A percentile compares a stretch with the other conserved stretches of the same genome.
Conservation (phyloP, 2,113 vertebrate species). For the Sciurus niger region DNA sequence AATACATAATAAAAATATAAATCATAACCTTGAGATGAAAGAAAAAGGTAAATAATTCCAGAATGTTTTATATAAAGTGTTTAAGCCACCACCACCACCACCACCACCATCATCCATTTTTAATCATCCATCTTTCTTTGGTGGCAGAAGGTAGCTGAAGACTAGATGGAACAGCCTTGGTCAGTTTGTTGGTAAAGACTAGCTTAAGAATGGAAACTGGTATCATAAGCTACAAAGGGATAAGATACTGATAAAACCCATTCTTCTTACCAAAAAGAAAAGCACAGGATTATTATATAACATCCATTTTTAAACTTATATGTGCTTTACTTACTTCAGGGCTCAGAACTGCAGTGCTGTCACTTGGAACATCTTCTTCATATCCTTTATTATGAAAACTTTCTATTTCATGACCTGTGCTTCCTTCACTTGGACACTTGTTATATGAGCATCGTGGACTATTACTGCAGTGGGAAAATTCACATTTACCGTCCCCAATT, state of each 20-base stretch:
- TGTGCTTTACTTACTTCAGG: slow-evolving; percentile 92
- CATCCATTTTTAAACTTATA: fast-evolving
- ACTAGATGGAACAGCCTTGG: not conserved
- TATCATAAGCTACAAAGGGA: not conserved
- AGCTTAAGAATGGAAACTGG: not conserved
- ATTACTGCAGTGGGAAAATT: slow-evolving; percentile 94
- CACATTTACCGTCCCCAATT: slow-evolving; percentile 95
- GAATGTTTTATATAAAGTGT: not conserved
- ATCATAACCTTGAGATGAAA: not conserved
- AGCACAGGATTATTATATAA: not conserved
- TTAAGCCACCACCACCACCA: not conserved
- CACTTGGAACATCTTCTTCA: slow-evolving; percentile 97
- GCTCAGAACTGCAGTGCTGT: slow-evolving; percentile 97
- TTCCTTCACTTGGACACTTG: slow-evolving; percentile 96
- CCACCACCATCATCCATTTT: no score
- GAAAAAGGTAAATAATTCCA: not conserved
- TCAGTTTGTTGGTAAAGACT: not conserved
- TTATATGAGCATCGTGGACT: slow-evolving; percentile 94
- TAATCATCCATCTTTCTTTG: not conserved
- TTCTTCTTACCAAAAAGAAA: not conserved
- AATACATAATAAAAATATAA: slow-evolving; percentile 15
- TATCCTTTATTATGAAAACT: slow-evolving; percentile 97
- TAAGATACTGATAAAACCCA: not conserved
- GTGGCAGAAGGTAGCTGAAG: not conserved
- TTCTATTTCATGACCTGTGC: slow-evolving; percentile 93